These are phyloP conservation scores for Brachypodius melanocephalos DNA, from an alignment of 2,113 vertebrate species.

Conservation along the genomic window DNA sequence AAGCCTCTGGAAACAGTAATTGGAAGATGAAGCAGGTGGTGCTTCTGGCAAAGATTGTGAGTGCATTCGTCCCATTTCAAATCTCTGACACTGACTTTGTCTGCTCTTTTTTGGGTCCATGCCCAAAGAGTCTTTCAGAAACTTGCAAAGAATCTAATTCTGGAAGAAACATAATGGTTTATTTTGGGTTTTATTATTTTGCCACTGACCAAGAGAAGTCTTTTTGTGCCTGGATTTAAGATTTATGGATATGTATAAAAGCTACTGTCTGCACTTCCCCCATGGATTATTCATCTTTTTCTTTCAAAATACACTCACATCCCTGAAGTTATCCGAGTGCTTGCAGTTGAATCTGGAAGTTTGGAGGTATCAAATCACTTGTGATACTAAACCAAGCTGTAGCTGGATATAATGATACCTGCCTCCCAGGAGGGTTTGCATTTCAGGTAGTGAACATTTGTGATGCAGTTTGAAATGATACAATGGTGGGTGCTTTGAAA, in stretches of 20 bases:
- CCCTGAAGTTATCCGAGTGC: neutral
- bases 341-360: neutral
- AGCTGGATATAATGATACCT: neutral
- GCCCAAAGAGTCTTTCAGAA: neutral
- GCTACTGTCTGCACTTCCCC: neutral
- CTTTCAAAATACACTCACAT: neutral
- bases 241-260: neutral
- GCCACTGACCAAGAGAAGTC: neutral
- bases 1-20: neutral
- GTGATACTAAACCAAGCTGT: neutral
- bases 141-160: neutral
- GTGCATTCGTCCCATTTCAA: neutral
- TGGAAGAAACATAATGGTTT: neutral
- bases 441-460: neutral
- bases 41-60: neutral
- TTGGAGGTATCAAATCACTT: neutral
- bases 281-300: neutral
- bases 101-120: neutral
- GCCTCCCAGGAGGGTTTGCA: neutral
- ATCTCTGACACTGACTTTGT: neutral
- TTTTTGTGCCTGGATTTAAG: neutral
- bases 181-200: neutral
- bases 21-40: neutral
- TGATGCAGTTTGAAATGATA: neutral
- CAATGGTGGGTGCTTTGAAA: conserved; percentile 17